phyloP scores from a whole-genome alignment of 2,888 invertebrate species.

The Bhutanitis thaidina region DNA sequence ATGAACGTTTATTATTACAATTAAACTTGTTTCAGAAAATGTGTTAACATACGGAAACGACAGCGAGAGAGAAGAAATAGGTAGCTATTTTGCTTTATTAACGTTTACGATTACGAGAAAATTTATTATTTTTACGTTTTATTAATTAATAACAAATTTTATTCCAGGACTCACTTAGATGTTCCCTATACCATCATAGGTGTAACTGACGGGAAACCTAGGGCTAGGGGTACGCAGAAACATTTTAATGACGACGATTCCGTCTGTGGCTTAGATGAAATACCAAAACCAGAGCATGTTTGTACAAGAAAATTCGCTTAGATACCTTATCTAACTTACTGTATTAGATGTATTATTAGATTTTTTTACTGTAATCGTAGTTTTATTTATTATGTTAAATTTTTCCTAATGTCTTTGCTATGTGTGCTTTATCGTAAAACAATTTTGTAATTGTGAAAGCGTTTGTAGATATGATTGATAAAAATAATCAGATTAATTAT shows the following conservation, averaged over 20 bases:
- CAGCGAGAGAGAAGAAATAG: slow-evolving; percentile 4
- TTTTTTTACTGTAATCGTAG: too few species aligned
- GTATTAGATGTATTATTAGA: too few species aligned
- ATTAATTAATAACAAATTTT: not conserved
- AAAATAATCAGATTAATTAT: too few species aligned
- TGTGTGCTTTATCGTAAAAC: too few species aligned
- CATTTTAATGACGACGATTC: slow-evolving; percentile 44
- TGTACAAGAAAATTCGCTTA: slow-evolving; percentile 22
- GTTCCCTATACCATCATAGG: slow-evolving; percentile 31
- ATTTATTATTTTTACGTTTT: too few species aligned
- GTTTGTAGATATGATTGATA: too few species aligned
- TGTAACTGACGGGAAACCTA: slow-evolving; percentile 47
- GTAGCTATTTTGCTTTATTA: not conserved
- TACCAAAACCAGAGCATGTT: slow-evolving; percentile 62
- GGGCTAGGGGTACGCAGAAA: slow-evolving; percentile 40
- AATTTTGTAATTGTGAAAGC: too few species aligned
- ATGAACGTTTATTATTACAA: too few species aligned
- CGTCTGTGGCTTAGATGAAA: slow-evolving; percentile 60
- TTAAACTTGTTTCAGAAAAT: slow-evolving; percentile 13
- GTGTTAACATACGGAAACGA: slow-evolving; percentile 5
- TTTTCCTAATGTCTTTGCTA: too few species aligned
- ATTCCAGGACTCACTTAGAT: slow-evolving; percentile 26
- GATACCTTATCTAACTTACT: too few species aligned
- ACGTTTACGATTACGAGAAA: too few species aligned
- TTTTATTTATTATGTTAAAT: too few species aligned